Conservation (phyloP, 2,888 invertebrate genomes). For the Folsomia manolachei region DNA sequence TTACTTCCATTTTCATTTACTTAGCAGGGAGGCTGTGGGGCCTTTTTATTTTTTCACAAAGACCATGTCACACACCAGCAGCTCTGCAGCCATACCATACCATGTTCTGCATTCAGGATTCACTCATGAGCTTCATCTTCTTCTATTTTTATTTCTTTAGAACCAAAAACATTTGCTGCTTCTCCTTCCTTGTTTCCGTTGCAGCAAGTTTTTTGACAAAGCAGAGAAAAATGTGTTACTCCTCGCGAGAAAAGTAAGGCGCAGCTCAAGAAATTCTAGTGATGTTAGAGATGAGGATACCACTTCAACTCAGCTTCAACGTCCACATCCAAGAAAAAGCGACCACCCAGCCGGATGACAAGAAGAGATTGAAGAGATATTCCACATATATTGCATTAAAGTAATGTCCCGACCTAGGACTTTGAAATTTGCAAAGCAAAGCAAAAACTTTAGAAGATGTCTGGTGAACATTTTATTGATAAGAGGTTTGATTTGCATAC, state of each 20-base stretch:
- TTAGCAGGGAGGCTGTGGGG: no score
- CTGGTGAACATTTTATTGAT: no score
- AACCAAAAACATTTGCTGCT: conserved; percentile 6
- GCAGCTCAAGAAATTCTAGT: no score
- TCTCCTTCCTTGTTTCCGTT: conserved; percentile 3
- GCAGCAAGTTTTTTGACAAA: neutral
- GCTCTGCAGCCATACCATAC: no score
- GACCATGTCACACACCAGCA: no score
- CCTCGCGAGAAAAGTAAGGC: neutral
- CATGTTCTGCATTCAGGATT: neutral
- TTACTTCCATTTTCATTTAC: no score
- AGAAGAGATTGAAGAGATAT: neutral
- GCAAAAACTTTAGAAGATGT: no score
- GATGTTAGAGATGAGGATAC: no score
- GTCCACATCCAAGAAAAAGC: no score
- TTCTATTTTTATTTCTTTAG: neutral
- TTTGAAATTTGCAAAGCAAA: neutral
- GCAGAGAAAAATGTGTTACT: neutral
- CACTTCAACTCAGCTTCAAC: no score
- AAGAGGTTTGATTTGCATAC: no score
- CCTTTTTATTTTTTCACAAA: no score
- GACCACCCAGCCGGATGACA: neutral
- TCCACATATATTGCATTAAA: neutral
- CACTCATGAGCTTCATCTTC: neutral
- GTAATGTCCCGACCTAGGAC: neutral